Evolutionary conservation across 2,113 vertebrate species (phyloP).

Genomic region (Clarias gariepinus): DNA sequence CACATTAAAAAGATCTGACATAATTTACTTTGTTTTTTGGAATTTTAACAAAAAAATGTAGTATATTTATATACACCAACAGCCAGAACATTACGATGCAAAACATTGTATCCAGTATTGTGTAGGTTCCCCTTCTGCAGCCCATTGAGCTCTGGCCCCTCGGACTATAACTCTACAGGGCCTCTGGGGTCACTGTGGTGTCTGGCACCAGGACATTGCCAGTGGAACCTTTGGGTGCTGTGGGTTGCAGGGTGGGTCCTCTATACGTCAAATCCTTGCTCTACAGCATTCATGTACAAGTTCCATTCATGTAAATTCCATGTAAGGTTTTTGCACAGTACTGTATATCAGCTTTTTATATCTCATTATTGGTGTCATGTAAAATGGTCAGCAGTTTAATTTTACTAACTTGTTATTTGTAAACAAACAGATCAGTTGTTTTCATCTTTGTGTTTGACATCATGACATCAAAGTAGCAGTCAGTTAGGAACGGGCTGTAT

Average conservation of each 20-base stretch:
- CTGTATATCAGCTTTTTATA: neutral
- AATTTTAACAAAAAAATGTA: neutral
- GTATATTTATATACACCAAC: neutral
- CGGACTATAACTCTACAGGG: no score
- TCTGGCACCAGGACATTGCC: no score
- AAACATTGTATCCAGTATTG: no score
- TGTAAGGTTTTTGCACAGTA: neutral
- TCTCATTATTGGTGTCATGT: neutral
- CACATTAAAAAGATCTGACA: neutral
- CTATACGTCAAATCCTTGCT: no score
- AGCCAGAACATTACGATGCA: neutral
- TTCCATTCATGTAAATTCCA: neutral
- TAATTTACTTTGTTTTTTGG: neutral
- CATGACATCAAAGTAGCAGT: neutral
- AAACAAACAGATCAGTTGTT: no score
- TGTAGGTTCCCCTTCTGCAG: no score
- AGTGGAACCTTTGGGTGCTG: no score
- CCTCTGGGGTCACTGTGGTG: no score
- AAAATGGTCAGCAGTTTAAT: neutral
- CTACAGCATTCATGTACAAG: no score
- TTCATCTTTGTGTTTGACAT: slow-evolving; percentile 1
- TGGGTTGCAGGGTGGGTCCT: no score
- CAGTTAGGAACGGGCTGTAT: neutral
- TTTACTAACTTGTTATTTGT: no score
- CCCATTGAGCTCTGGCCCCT: no score